Percentiles rank a stretch among this genome's conserved stretches.
Conservation (phyloP, 1,140 invertebrate genomes). For the Hylaeus anthracinus region DNA sequence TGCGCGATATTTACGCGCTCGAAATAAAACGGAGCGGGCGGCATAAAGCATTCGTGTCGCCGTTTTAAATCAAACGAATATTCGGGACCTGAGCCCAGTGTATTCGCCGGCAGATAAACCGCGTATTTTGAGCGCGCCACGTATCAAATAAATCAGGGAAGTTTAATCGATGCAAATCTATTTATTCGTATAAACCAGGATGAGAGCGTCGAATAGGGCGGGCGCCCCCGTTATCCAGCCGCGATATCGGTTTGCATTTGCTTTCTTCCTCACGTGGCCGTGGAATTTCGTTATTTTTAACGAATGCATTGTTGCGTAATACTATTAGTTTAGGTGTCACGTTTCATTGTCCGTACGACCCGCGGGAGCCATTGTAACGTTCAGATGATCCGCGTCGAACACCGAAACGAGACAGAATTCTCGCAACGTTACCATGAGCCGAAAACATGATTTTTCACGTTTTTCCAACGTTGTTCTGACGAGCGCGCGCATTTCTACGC, state of each 20-base stretch:
- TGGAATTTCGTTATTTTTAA: constrained; percentile 30
- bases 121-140: background rate
- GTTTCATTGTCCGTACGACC: background rate
- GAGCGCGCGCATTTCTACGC: background rate
- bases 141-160: constrained; percentile 12
- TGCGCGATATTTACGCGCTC: background rate
- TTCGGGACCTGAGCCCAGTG: background rate
- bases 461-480: constrained; percentile 23
- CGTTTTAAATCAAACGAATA: background rate
- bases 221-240: background rate
- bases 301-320: constrained; percentile 21
- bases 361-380: background rate
- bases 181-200: constrained; percentile 10
- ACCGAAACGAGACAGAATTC: background rate
- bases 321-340: constrained; percentile 9
- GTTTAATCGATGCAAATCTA: constrained; percentile 30
- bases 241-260: constrained; percentile 6
- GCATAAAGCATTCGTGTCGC: background rate
- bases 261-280: background rate
- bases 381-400: background rate
- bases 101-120: constrained; percentile 10
- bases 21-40: background rate
- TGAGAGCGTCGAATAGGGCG: constrained; percentile 1
- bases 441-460: background rate
- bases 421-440: background rate